Evolutionary conservation across 2,797 vertebrate species (phyloP).

Genomic region (Apogon talboti): DNA sequence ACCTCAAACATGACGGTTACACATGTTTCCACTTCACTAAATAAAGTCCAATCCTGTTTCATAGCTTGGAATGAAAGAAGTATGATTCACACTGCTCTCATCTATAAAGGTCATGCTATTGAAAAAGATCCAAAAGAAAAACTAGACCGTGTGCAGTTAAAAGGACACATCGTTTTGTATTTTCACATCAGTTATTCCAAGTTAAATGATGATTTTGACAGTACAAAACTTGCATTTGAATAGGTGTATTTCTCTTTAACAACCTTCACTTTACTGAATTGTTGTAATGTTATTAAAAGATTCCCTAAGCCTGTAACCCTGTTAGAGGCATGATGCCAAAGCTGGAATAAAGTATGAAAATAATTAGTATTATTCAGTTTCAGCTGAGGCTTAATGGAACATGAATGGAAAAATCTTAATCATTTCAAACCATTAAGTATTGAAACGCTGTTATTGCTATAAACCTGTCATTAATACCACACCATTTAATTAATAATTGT

Average conservation of each 20-base stretch:
- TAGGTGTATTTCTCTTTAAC: background rate
- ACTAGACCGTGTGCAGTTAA: constrained; percentile 5
- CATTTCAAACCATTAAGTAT: background rate
- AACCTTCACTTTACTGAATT: constrained; percentile 26
- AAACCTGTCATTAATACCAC: background rate
- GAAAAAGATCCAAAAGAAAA: constrained; percentile 31
- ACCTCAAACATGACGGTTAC: constrained; percentile 10
- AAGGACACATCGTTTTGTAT: constrained; percentile 18
- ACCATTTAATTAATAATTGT: background rate
- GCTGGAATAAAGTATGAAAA: background rate
- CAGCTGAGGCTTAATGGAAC: background rate
- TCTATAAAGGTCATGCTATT: constrained; percentile 26
- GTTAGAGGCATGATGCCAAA: background rate
- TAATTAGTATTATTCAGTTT: background rate
- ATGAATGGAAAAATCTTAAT: background rate
- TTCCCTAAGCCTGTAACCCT: background rate
- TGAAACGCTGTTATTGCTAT: too few species aligned
- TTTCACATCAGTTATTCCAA: constrained; percentile 15
- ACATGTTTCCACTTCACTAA: constrained; percentile 32
- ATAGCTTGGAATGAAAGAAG: constrained; percentile 10
- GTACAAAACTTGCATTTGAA: background rate
- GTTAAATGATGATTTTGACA: background rate
- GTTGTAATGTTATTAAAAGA: constrained; percentile 15
- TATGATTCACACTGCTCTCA: constrained; percentile 39
- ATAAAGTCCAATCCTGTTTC: constrained; percentile 20